Base-by-base conservation (phyloP, 2,888 invertebrate genomes). In the Apamea crenata region DNA sequence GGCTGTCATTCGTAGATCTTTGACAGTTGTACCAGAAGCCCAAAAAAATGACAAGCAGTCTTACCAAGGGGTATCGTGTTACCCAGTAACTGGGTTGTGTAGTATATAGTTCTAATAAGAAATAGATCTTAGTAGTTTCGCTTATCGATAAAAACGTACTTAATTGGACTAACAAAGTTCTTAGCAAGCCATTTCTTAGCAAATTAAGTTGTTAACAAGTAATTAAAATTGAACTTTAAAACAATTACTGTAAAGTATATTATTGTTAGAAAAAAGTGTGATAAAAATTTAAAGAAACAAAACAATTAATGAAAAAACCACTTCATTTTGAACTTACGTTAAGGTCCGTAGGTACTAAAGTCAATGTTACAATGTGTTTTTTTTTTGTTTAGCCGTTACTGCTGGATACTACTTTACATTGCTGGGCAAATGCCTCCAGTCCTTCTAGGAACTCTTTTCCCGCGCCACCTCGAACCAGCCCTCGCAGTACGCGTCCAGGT, bases 111-210 rank as follows among this genome's bases (percentile, higher is more conserved):
- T 65, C 69, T 74, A 25, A 44, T 44, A 66, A 66, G 71, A 71
- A 65, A 73, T 50, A 61, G 25, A 61, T 63, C 50, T 21, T 72
- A 40, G 16, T 44, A 53, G 69, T 73, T 53, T 69, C 53, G 21
- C 7, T 59, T 53, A 44, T 10, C 18, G 40, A n/a, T 44, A 78
- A 63, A 78, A 67, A 74, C 12, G 3, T 59, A 36, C 36, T 4
- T 36, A 56, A 69, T 74, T 53, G 44, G 25, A 36, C 10, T 32
- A 14, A n/a, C 25, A 36, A 25, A 44, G 21, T 50, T 59, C 14
- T 2, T 21, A 44, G 14, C 44, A 36, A 36, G 14, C 12, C 1
- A 53, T 79, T 69, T 53, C 8, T 67, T 21, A 36, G 8, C 6
- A 10, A 67, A 44, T 61, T 40, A 67, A 67, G 16, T 61, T 32